Conservation (phyloP, 2,797 vertebrate species). For the Lycodopsis pacificus region DNA sequence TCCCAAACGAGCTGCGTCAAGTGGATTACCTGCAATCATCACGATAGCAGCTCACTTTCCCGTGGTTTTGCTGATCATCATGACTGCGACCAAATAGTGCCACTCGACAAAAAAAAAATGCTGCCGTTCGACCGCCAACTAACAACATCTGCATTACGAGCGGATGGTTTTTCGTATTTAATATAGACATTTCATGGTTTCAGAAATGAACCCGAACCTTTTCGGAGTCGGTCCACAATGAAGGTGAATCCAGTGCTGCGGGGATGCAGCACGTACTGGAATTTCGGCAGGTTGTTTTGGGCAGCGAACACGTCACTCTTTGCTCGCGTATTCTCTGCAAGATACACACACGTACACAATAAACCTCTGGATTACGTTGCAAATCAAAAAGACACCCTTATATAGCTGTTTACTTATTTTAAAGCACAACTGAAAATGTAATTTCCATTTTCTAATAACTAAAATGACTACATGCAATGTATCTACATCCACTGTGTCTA, state of each 20-base stretch:
- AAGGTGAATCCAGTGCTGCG: constrained; percentile 97
- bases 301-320: constrained; percentile 92
- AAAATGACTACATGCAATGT: neutral
- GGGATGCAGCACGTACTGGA: constrained; percentile 94
- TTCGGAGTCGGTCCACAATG: constrained; percentile 91
- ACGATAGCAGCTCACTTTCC: constrained; percentile 34
- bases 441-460: neutral
- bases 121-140: neutral
- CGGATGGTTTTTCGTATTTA: neutral
- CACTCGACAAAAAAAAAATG: neutral
- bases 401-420: neutral
- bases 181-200: constrained; percentile 10
- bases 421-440: neutral
- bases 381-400: neutral
- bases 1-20: constrained; percentile 25
- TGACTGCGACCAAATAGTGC: constrained; percentile 4
- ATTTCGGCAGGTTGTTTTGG: constrained; percentile 90
- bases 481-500: neutral
- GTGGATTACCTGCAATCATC: constrained; percentile 51
- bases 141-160: neutral
- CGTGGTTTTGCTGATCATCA: constrained; percentile 38
- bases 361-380: neutral
- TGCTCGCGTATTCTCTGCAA: constrained; percentile 90
- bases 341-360: constrained; percentile 23
- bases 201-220: constrained; percentile 82